Evolutionary conservation across 2,797 vertebrate species (phyloP), one percentile per base, ranked within the genome.

Genomic region (Mus caroli): DNA sequence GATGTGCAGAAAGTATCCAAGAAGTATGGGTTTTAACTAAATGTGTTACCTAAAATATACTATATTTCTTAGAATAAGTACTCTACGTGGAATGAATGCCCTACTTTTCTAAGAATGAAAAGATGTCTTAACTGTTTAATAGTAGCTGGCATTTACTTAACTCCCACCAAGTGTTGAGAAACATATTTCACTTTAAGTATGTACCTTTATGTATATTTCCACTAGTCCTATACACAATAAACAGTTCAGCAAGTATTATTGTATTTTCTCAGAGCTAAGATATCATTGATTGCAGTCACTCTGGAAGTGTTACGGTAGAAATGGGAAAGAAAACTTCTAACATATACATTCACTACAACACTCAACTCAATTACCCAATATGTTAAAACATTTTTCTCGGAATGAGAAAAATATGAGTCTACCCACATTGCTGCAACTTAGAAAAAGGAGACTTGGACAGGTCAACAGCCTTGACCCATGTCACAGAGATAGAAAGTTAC

Each of bases 361-460:
- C 10, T 88, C 67, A 83, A n/a, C 46, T 24, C 43, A 89, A 26
- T 75, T 89, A 77, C 60, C 22, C n/a, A 79, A 26, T 31, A 46
- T 86, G n/a, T 76, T 89, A 90, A 92, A 64, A 54, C 62, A 13
- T 54, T 52, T 34, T 94, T 90, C 93, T 96, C 80, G 28, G 22
- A 87, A 43, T n/a, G 60, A 37, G 86, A 19, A 54, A 31, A 60
- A 34, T 76, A 31, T 75, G 37, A 85, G 37, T 71, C 24, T 43
- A 34, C 14, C 17, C 54, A 67, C 28, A 12, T 31, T 58, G 46
- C 67, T 40, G 17, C 22, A 46, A 14, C 17, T 71, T n/a, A 84
- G 84, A 56, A 88, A 73, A 89, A 7, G 14, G 34, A 89, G 11
- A 10, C 54, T 11, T 3, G 20, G 69, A 3, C 9, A 87, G 4